These are phyloP conservation scores for Athene noctua DNA, from an alignment of 2,113 vertebrate genomes.

Conservation along the genomic window DNA sequence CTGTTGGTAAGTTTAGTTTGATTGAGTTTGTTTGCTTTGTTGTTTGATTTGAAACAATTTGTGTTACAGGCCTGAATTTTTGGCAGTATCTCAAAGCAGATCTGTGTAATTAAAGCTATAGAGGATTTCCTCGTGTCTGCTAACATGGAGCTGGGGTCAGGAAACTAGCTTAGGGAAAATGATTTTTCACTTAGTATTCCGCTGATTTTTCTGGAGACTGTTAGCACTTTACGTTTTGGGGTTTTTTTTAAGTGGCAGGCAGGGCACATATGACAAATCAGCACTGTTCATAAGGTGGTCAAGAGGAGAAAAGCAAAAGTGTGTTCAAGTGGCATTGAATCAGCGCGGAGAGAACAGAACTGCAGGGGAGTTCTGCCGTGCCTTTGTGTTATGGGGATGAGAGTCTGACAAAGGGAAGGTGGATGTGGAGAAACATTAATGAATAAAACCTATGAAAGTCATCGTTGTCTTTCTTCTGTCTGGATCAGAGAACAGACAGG, in stretches of 20 bases:
- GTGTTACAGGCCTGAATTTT: neutral
- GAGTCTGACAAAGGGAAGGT: neutral
- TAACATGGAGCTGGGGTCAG: neutral
- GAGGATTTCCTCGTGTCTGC: neutral
- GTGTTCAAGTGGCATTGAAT: neutral
- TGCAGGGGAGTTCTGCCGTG: neutral
- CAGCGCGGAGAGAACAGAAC: neutral
- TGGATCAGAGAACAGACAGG: neutral
- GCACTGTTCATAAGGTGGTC: neutral
- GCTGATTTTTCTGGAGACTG: slow-evolving; percentile 51
- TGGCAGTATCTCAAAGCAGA: neutral
- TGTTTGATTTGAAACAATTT: neutral
- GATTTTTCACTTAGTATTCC: neutral
- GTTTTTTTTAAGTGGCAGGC: neutral
- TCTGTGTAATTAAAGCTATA: neutral
- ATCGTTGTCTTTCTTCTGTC: neutral
- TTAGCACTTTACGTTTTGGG: neutral
- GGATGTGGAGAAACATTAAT: neutral
- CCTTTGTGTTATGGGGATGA: neutral
- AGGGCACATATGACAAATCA: slow-evolving; percentile 21
- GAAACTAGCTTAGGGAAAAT: neutral
- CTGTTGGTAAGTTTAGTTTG: neutral
- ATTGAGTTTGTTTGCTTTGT: neutral
- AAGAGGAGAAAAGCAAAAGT: slow-evolving; percentile 48
- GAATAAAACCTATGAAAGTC: neutral